Base-by-base conservation (phyloP, 2,888 invertebrate species). In the Caenorhabditis sinica region DNA sequence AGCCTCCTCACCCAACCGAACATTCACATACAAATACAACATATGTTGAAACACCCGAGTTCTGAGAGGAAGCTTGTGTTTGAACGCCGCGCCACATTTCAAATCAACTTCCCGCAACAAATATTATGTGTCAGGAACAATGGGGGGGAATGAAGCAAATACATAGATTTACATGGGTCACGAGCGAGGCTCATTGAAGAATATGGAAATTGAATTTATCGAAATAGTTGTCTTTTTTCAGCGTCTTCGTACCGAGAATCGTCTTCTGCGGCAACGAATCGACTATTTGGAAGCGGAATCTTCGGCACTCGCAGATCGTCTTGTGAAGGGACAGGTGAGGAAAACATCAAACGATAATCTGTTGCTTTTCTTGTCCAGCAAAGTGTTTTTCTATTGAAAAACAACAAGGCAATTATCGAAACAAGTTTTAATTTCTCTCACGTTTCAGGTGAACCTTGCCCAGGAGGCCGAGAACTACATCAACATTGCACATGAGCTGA, bases 241-340 rank as follows among this genome's bases (percentile, higher is more conserved):
- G 94, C 91, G 94, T 76, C 90, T 94, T 69, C 92, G 98, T 85
- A 97, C 97, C 87, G 99, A 99, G 94, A 99, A 99, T 93, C 95
- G 97, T 87, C 95, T 98, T 74, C 94, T 99, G n/a, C 95, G 97
- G 87, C 97, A 98, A 93, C 95, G 97, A 81, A 97, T 97, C 88
- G 98, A 98, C 92, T 95, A 97, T 87, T 94, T 99, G 74, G 99
- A 99, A 93, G 97, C 94, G 92, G 94, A 94, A 90, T 97, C 97
- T 73, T 96, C 96, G 6, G 96, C 97, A 75, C 94, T 99, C 82
- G 99, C 99, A 0, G 97, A 97, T 93, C 95, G 97, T 80, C 94
- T 98, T 86, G 90, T 92, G 73, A 88, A 90, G 40, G 92, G 92
- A 82, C 92, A 92, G 87, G 92, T 92, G 73, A 72, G 87, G 20